A percentile compares a stretch with the other conserved stretches of the same genome.
Evolutionary conservation across 2,113 vertebrate genomes (phyloP).

Genomic region (Brachyhypopomus occidentalis): DNA sequence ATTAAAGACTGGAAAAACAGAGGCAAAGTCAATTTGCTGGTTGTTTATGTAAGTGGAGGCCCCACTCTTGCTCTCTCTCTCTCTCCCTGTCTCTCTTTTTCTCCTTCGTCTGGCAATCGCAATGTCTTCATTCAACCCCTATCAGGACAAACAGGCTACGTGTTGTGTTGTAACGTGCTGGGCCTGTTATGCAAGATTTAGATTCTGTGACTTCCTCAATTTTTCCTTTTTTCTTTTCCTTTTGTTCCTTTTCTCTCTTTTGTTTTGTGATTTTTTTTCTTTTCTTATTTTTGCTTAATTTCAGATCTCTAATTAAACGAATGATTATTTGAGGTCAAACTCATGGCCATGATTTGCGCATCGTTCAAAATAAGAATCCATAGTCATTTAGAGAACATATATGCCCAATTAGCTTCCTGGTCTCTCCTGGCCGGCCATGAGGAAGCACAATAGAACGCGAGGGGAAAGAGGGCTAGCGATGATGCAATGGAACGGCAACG

Average conservation of each 20-base stretch:
- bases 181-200: not conserved
- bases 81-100: conserved; percentile 28
- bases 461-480: conserved; percentile 44
- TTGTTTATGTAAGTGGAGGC: conserved; percentile 60
- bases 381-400: conserved; percentile 19
- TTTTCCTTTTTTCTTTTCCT: not conserved
- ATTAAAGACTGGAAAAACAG: conserved; percentile 61
- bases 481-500: conserved; percentile 62
- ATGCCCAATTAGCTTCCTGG: conserved; percentile 19
- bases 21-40: conserved; percentile 58
- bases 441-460: conserved; percentile 32
- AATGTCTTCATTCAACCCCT: not conserved
- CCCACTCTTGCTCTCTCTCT: conserved; percentile 41
- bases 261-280: not conserved
- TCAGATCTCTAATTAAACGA: not conserved
- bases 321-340: not conserved
- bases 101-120: conserved; percentile 10
- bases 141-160: conserved; percentile 15
- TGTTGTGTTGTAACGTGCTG: not conserved
- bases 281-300: too few species aligned
- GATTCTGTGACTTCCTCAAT: not conserved
- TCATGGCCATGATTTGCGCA: not conserved
- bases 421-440: not conserved
- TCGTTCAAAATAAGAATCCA: not conserved
- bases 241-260: not conserved